phyloP scores from a whole-genome alignment of 92 coral and sea anemone genomes.

The Blastomussa wellsi region DNA sequence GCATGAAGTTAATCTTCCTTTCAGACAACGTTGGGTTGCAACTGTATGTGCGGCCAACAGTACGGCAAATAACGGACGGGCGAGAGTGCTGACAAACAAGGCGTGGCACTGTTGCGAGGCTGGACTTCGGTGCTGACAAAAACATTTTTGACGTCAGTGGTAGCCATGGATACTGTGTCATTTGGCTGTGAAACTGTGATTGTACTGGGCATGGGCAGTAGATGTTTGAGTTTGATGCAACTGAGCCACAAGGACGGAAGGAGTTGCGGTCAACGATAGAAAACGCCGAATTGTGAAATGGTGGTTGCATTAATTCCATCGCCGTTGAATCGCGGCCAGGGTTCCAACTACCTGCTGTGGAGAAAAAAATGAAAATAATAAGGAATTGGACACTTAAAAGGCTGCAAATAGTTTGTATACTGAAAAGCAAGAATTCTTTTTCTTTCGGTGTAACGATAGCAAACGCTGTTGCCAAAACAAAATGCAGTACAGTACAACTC shows the following conservation, averaged over 20 bases:
- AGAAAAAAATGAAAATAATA: not conserved
- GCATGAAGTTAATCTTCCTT: not conserved
- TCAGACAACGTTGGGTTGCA: not conserved
- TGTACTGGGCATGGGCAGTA: not conserved
- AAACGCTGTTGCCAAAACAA: too few species aligned
- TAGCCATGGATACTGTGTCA: slow-evolving; percentile 14
- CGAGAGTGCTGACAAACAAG: not conserved
- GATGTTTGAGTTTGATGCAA: not conserved
- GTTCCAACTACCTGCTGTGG: not conserved
- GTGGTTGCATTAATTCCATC: not conserved
- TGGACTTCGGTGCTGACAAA: not conserved
- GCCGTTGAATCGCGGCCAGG: not conserved
- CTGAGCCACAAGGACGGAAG: not conserved
- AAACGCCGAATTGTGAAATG: slow-evolving; percentile 9
- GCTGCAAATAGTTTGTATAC: not conserved
- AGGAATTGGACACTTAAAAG: not conserved
- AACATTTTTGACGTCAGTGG: not conserved
- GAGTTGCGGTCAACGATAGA: not conserved
- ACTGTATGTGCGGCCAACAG: not conserved
- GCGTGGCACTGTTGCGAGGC: not conserved
- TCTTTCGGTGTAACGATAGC: too few species aligned
- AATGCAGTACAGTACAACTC: too few species aligned
- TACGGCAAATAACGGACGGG: slow-evolving; percentile 12
- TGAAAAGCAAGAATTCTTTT: too few species aligned
- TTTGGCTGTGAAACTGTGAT: not conserved